Conservation (phyloP, 2,113 vertebrate genomes). For the Fregetta grallaria region DNA sequence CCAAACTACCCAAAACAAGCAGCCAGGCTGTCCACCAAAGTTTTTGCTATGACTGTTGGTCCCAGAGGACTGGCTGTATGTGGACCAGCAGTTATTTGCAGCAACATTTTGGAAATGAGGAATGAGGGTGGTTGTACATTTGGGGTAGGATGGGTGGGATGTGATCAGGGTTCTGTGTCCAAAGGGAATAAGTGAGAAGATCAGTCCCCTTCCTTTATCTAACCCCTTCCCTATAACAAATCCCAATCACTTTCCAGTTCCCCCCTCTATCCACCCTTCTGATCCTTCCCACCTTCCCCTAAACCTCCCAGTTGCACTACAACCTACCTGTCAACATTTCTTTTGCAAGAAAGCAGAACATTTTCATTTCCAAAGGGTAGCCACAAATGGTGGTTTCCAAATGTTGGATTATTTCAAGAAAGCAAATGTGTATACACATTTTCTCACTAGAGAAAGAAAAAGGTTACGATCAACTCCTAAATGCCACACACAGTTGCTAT, state of each 20-base stretch:
- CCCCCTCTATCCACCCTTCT: rapidly evolving
- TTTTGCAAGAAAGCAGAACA: neutral
- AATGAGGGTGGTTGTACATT: neutral
- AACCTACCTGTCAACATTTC: neutral
- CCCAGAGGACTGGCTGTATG: neutral
- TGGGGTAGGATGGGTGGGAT: neutral
- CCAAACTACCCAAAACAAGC: neutral
- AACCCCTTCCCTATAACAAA: neutral
- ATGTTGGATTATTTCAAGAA: neutral
- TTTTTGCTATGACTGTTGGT: neutral
- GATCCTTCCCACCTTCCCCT: neutral
- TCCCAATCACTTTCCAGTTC: neutral
- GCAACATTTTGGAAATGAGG: neutral
- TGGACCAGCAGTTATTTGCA: neutral
- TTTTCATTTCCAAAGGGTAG: neutral
- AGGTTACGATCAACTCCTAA: neutral
- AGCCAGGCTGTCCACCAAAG: neutral
- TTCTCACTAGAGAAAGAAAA: conserved; percentile 9
- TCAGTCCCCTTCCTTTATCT: neutral
- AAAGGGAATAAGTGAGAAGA: neutral
- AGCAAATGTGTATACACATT: neutral
- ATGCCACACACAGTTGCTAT: neutral
- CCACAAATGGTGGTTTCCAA: neutral
- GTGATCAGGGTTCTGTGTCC: neutral
- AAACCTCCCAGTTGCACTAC: neutral